Evolutionary conservation across 1,140 invertebrate genomes (phyloP), one percentile per base, ranked within the genome.

Genomic region (Teleopsis dalmanni): DNA sequence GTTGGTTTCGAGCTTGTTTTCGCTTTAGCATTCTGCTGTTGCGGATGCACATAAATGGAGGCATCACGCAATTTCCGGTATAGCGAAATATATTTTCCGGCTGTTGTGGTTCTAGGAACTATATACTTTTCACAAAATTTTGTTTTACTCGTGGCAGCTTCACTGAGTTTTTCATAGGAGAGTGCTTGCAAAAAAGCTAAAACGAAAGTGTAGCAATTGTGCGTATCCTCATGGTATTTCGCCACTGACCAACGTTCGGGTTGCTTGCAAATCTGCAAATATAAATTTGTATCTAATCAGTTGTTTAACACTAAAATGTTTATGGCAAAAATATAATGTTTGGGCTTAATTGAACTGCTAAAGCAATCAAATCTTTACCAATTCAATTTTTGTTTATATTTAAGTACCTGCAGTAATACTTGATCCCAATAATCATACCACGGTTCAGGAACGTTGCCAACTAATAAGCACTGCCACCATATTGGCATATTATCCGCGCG

Each of bases 131-230:
- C 81, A 59, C 86, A 88, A 67, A 89, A 88, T 19, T 48, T 56
- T 40, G 65, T 69, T 48, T 63, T 68, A 57, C 78, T 82, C 33
- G 72, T 62, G 27, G 82, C 82, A 37, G 79, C 78, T 52, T 77
- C 73, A 42, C 81, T 82, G 16, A 86, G 65, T 18, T 61, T 59
- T 50, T 77, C 78, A 59, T 82, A 80, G 53, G 78, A 74, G 25
- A 88, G 71, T 25, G 77, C 77, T 53, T 78, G 72, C 46, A 89
- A 70, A 62, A 89, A 88, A 41, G 79, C 76, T 51, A 89, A 65
- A 3, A 88, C 85, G 73, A 88, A 89, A 25, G 81, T 83, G 57
- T 88, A 89, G 60, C 87, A 89, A 66, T 88, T 89, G 66, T 84
- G 78, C 34, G 74, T 76, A 36, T 81, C 77, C 73, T 86, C 83